Evolutionary conservation across 2,113 vertebrate species (phyloP).

Genomic region (Taurulus bubalis): DNA sequence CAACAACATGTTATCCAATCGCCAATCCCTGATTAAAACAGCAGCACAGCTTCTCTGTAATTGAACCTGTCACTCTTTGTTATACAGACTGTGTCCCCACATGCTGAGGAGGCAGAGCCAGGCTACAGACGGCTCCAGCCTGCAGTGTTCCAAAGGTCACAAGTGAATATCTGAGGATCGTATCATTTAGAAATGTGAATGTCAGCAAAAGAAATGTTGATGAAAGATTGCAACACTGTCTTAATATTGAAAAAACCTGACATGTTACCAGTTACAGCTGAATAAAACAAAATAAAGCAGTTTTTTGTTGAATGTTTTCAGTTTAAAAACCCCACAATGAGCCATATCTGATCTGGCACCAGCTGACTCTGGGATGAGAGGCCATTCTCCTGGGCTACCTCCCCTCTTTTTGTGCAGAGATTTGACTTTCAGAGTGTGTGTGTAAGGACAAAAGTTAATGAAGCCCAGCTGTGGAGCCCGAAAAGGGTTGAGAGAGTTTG

Average conservation of each 20-base stretch:
- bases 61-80: conserved; percentile 53
- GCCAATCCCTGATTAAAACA: conserved; percentile 6
- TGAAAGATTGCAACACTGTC: not conserved
- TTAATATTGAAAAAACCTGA: not conserved
- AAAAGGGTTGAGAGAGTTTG: conserved; percentile 38
- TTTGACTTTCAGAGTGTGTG: not conserved
- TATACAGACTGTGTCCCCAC: conserved; percentile 64
- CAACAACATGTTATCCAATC: conserved; percentile 39
- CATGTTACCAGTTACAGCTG: not conserved
- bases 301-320: not conserved
- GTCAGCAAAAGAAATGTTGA: not conserved
- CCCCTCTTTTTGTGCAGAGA: not conserved
- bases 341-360: not conserved
- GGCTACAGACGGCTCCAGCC: not conserved
- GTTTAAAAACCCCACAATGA: not conserved
- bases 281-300: conserved; percentile 15
- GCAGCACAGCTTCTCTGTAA: conserved; percentile 5
- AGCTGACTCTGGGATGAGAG: not conserved
- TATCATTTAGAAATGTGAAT: not conserved
- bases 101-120: conserved; percentile 60
- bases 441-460: conserved; percentile 20
- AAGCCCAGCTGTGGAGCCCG: conserved; percentile 55
- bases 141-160: not conserved
- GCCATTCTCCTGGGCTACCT: not conserved
- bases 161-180: not conserved